Evolutionary conservation across 1,140 invertebrate species (phyloP).

Genomic region (Cydia pomonella): DNA sequence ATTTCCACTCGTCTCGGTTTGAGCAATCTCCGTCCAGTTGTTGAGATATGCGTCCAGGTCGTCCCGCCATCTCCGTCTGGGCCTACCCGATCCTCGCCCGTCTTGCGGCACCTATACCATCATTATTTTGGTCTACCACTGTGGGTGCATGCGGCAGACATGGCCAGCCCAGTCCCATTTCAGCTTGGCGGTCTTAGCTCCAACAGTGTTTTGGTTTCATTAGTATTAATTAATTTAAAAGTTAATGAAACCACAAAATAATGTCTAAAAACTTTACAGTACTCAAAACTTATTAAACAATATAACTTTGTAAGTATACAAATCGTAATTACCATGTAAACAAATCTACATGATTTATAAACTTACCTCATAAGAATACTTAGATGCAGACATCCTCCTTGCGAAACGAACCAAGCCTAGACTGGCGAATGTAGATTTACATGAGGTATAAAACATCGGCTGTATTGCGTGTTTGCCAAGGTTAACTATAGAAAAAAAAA

Average conservation of each 20-base stretch:
- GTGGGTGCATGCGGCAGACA: too few relatives aligned
- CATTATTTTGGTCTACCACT: too few relatives aligned
- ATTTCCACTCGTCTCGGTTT: too few relatives aligned
- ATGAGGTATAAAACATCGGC: constrained; percentile 52
- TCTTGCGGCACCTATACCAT: too few relatives aligned
- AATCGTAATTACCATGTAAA: background rate
- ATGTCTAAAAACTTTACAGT: background rate
- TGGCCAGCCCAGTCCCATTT: too few relatives aligned
- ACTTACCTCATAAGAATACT: constrained; percentile 63
- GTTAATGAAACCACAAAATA: background rate
- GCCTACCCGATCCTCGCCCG: too few relatives aligned
- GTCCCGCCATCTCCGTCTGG: too few relatives aligned
- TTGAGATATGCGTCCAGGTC: too few relatives aligned
- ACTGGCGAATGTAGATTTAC: constrained; percentile 45
- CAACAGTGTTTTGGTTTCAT: background rate
- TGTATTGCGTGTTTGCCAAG: constrained; percentile 38
- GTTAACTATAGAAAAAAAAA: constrained; percentile 16
- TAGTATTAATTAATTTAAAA: background rate
- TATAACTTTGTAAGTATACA: background rate
- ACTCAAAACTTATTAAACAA: background rate
- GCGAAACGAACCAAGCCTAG: constrained; percentile 50
- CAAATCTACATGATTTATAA: background rate
- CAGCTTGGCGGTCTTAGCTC: too few relatives aligned
- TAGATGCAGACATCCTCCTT: constrained; percentile 61
- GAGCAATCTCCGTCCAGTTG: too few relatives aligned